Evolutionary conservation across 2,797 vertebrate species (phyloP).

Genomic region (Neosilurus mollespiculum): DNA sequence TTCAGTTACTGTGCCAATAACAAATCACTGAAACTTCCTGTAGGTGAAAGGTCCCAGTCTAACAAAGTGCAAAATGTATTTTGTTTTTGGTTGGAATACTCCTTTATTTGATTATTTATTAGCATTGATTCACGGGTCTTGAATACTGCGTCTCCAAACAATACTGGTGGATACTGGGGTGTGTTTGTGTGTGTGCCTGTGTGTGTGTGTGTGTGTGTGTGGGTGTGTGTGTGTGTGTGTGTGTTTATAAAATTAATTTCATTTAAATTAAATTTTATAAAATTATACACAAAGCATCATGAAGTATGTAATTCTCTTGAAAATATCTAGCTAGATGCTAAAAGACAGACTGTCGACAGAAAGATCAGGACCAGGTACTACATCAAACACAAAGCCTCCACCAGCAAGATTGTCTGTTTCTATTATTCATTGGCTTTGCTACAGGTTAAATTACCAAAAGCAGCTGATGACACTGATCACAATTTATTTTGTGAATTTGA

Average conservation of each 20-base stretch:
- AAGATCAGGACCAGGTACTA: neutral
- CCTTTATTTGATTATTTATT: neutral
- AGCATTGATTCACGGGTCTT: neutral
- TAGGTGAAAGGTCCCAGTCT: too few relatives aligned
- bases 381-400: neutral
- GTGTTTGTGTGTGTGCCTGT: too few relatives aligned
- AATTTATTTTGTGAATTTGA: constrained; percentile 70
- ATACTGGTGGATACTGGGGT: neutral
- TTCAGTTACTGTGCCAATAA: neutral
- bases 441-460: neutral
- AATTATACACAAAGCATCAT: neutral
- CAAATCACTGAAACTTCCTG: neutral
- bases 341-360: neutral
- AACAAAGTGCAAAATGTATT: neutral
- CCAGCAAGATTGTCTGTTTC: neutral
- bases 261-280: too few relatives aligned
- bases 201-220: too few relatives aligned
- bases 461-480: neutral
- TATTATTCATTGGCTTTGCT: neutral
- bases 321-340: neutral
- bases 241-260: too few relatives aligned
- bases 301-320: too few relatives aligned
- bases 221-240: too few relatives aligned
- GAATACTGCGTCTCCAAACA: neutral
- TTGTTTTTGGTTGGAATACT: neutral